Percentiles rank a stretch among this genome's conserved stretches.
Evolutionary conservation across 2,113 vertebrate genomes (phyloP).

Genomic region (Calyptommatus sinebrachiatus): DNA sequence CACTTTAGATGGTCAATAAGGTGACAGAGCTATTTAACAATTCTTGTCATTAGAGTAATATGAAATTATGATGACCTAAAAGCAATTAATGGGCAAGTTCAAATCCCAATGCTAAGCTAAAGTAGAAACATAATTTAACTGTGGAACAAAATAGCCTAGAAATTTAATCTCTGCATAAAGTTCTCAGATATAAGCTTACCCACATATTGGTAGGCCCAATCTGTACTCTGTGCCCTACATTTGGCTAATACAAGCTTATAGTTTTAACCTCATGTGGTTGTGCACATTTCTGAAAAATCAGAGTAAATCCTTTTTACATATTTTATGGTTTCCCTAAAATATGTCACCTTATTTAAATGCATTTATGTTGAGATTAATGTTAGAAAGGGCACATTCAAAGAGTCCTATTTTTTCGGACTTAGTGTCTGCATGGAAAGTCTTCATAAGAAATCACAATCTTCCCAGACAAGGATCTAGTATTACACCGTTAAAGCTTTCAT

Average conservation of each 20-base stretch:
- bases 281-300: background rate
- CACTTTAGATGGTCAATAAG: slow-evolving; percentile 60
- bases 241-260: slow-evolving; percentile 27
- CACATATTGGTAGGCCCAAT: background rate
- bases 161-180: slow-evolving; percentile 35
- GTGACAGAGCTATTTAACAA: slow-evolving; percentile 62
- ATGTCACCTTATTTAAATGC: slow-evolving; percentile 16
- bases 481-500: background rate
- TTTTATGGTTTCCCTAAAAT: background rate
- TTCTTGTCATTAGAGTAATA: slow-evolving; percentile 60
- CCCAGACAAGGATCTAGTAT: no score
- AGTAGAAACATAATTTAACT: slow-evolving; percentile 51
- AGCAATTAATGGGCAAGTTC: slow-evolving; percentile 44
- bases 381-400: slow-evolving; percentile 3
- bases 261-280: background rate
- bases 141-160: slow-evolving; percentile 35
- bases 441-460: background rate
- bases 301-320: slow-evolving; percentile 2
- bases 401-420: background rate
- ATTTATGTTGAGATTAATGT: slow-evolving; percentile 14
- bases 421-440: background rate
- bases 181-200: slow-evolving; percentile 28
- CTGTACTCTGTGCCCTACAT: background rate
- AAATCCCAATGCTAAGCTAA: slow-evolving; percentile 50
- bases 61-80: slow-evolving; percentile 62